Conservation (phyloP, 2,797 vertebrate genomes). For the Sebastes trivittatus region DNA sequence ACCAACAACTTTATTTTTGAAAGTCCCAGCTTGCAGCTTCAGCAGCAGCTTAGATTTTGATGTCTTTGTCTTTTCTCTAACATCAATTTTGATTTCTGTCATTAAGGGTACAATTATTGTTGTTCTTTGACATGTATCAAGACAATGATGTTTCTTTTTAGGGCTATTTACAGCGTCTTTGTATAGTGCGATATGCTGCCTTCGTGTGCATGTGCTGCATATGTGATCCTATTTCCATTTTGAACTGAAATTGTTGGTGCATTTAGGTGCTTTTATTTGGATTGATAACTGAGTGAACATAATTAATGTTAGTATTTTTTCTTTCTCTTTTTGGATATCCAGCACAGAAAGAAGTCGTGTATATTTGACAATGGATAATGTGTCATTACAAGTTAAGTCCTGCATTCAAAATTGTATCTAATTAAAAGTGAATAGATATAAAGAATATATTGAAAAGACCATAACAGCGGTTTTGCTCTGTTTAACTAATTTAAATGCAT, state of each 20-base stretch:
- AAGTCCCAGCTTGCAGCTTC: neutral
- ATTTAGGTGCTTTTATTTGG: neutral
- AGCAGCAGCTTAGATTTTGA: neutral
- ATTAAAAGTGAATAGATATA: neutral
- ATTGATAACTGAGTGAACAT: neutral
- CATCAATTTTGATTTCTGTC: neutral
- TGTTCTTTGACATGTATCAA: neutral
- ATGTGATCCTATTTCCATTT: neutral
- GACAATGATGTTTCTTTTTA: neutral
- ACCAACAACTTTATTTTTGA: neutral
- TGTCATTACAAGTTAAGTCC: neutral
- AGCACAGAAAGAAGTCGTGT: neutral
- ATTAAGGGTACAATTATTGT: neutral
- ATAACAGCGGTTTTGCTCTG: neutral
- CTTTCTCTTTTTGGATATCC: neutral
- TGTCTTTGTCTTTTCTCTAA: neutral
- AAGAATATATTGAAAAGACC: neutral
- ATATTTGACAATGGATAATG: neutral
- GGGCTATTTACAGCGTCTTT: neutral
- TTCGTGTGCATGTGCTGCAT: neutral
- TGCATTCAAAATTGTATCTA: neutral
- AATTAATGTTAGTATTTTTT: neutral
- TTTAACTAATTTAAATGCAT: neutral
- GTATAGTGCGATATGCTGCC: neutral
- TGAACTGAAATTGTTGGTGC: neutral